Evolutionary conservation across 2,797 vertebrate genomes (phyloP), one percentile per base, ranked within the genome.

Genomic region (Basileuterus tristriatus): DNA sequence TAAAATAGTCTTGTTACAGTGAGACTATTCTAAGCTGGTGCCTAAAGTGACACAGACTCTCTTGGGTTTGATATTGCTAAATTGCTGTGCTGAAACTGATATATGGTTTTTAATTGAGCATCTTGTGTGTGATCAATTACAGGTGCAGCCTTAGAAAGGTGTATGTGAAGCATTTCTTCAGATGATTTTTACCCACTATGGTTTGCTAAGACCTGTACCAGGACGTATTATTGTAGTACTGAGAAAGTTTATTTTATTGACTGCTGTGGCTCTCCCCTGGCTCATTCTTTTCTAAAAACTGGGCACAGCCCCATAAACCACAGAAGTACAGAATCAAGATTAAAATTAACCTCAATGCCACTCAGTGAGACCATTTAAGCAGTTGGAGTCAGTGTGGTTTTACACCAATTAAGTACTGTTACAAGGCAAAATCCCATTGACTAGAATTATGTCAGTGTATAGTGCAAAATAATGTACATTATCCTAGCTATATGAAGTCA

Each of bases 381-480:
- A 75, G 27, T 70, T 49, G 43, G 29, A 76, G 30, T 56, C 47
- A 43, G 47, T 1, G 1, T 69, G 44, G n/a, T 50, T 97, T 89
- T 94, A 17, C 53, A 87, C 32, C 20, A 63, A 15, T 87, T 43
- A 78, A 90, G 77, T 78, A 89, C 83, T 94, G 36, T 87, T 92
- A 77, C 37, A 81, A 79, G 60, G 47, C n/a, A 93, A 82, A 95
- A 81, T 82, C 37, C 60, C 72, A 93, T 85, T 49, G 60, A 93
- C 56, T 62, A 81, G 63, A 95, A 84, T 89, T 80, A 63, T 83
- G 65, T 79, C 86, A 69, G 50, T 87, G 59, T 97, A 91, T 87
- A 83, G 76, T 93, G 83, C 78, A 94, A 94, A 96, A 94, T 83
- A 92, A 82, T 60, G 24, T 74, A 85, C 56, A 27, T 49, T 95